Evolutionary conservation across 1,140 invertebrate species (phyloP).

Genomic region (Drosophila lowei): DNA sequence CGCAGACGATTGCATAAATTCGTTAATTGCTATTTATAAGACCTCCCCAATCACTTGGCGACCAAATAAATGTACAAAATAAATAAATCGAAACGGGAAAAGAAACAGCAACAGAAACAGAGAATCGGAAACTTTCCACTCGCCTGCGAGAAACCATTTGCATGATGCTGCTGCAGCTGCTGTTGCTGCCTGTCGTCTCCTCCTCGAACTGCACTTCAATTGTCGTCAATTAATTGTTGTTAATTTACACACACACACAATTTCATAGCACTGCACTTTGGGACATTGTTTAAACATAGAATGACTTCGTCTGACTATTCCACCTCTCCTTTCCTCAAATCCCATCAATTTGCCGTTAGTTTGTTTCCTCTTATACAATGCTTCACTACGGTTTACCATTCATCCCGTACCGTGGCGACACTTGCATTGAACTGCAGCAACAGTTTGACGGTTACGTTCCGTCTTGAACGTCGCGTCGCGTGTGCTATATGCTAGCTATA

Average conservation of each 20-base stretch:
- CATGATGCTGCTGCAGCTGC: conserved; percentile 42
- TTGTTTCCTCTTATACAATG: background rate
- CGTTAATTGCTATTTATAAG: conserved; percentile 76
- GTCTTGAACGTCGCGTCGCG: conserved; percentile 1
- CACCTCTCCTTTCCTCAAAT: background rate
- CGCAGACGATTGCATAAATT: conserved; percentile 68
- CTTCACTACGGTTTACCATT: conserved; percentile 3
- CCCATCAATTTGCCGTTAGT: conserved; percentile 4
- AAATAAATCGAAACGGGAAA: conserved; percentile 50
- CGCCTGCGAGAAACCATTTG: conserved; percentile 57
- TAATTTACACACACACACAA: conserved; percentile 31
- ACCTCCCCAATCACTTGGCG: conserved; percentile 39
- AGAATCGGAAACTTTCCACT: conserved; percentile 70
- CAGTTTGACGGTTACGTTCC: conserved; percentile 23
- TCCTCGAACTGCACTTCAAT: conserved; percentile 61
- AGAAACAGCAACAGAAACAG: conserved; percentile 26
- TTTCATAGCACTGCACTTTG: conserved; percentile 36
- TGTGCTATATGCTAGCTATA: conserved; percentile 6
- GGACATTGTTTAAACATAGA: conserved; percentile 13
- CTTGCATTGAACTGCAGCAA: conserved; percentile 8
- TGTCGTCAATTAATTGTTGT: conserved; percentile 73
- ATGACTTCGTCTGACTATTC: conserved; percentile 2
- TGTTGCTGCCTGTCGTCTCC: conserved; percentile 11
- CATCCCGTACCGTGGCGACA: conserved; percentile 1
- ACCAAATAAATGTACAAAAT: conserved; percentile 19